Conservation (phyloP, 1,140 invertebrate genomes). For the Trichonephila clavata region DNA sequence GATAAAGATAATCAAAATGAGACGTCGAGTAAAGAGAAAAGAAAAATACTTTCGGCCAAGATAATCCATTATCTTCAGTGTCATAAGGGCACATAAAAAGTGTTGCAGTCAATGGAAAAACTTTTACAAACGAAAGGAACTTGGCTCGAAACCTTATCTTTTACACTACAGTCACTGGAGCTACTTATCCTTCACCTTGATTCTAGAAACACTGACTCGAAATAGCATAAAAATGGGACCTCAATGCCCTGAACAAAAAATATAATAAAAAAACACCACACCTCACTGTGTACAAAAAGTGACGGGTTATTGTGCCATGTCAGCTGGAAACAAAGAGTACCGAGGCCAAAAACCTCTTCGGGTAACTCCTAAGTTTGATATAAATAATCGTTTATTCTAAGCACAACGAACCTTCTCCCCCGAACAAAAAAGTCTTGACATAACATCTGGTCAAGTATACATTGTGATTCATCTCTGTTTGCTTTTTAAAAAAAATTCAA, state of each 20-base stretch:
- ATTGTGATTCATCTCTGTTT: background rate
- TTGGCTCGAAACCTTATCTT: conserved; percentile 59
- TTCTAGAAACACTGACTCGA: conserved; percentile 26
- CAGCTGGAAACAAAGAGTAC: conserved; percentile 54
- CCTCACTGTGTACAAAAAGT: conserved; percentile 41
- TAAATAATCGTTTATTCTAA: conserved; percentile 13
- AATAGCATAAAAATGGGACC: conserved; percentile 46
- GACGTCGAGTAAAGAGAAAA: no score
- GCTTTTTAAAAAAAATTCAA: no score
- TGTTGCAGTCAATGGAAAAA: conserved; percentile 54
- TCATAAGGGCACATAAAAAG: background rate
- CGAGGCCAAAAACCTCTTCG: conserved; percentile 30
- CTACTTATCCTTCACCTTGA: conserved; percentile 69
- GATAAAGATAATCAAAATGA: no score
- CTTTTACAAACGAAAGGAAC: conserved; percentile 75
- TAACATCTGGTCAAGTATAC: conserved; percentile 34
- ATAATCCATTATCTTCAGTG: conserved; percentile 19
- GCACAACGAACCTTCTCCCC: background rate
- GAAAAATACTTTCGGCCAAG: background rate
- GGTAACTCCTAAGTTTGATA: conserved; percentile 28
- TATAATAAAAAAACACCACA: background rate
- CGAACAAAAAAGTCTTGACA: background rate
- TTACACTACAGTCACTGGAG: conserved; percentile 45
- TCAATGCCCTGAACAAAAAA: background rate
- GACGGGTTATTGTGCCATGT: conserved; percentile 47